phyloP scores from a whole-genome alignment of 2,113 vertebrate genomes.

The Campylomormyrus numenius region DNA sequence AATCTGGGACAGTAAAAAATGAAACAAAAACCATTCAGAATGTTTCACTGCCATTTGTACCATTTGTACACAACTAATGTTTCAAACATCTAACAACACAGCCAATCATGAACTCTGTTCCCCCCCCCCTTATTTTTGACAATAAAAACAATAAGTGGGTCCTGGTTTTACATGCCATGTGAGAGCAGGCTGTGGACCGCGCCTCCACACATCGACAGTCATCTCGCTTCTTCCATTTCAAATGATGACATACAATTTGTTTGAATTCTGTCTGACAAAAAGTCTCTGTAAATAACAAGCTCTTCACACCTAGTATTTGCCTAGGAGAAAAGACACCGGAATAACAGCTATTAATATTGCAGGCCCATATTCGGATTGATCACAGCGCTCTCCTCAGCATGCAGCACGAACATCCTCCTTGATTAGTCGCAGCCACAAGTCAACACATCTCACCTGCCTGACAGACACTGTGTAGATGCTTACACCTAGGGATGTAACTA shows the following conservation, averaged over 20 bases:
- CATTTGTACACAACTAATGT: neutral
- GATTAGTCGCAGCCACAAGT: constrained; percentile 14
- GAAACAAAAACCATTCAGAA: neutral
- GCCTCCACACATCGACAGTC: neutral
- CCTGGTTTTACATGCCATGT: neutral
- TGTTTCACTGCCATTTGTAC: neutral
- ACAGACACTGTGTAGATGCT: constrained; percentile 30
- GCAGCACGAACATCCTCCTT: constrained; percentile 6
- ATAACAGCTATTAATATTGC: constrained; percentile 18
- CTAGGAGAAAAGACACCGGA: neutral
- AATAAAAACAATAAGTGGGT: neutral
- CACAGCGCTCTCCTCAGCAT: neutral
- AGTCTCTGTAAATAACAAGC: constrained; percentile 5
- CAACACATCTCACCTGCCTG: neutral
- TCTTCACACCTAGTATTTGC: neutral
- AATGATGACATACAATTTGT: constrained; percentile 6
- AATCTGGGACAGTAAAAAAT: neutral
- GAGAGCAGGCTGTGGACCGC: neutral
- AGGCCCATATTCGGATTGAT: neutral
- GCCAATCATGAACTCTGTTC: neutral
- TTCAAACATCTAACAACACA: neutral
- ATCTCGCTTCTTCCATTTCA: neutral
- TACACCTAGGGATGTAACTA: constrained; percentile 30
- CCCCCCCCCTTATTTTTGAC: neutral
- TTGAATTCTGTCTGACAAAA: neutral